phyloP scores from a whole-genome alignment of 2,888 invertebrate species.

The Sussaba pulchella region DNA sequence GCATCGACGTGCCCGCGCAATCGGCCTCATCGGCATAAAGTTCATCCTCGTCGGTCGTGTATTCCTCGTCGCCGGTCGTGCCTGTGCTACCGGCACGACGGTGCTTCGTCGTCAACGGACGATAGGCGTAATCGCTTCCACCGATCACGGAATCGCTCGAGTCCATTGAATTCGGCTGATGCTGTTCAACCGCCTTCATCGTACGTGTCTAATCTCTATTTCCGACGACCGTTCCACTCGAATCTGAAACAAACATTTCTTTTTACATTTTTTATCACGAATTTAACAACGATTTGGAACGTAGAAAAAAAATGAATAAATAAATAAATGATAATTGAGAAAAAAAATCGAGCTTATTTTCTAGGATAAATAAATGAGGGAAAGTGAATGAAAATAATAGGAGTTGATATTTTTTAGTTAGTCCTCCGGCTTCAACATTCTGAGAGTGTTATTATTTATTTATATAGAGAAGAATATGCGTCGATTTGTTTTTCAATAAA shows the following conservation, averaged over 20 bases:
- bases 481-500: too few relatives aligned
- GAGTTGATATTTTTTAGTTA: too few relatives aligned
- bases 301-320: neutral
- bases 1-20: slow-evolving; percentile 75
- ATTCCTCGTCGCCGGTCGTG: slow-evolving; percentile 86
- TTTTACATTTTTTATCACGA: neutral
- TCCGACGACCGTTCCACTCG: neutral
- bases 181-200: slow-evolving; percentile 77
- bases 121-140: slow-evolving; percentile 80
- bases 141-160: slow-evolving; percentile 78
- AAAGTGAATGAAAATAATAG: too few relatives aligned
- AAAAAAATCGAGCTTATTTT: too few relatives aligned
- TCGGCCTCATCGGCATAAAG: slow-evolving; percentile 84
- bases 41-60: slow-evolving; percentile 86
- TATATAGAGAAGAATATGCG: too few relatives aligned
- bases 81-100: slow-evolving; percentile 84
- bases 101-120: slow-evolving; percentile 81
- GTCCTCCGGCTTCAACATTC: too few relatives aligned
- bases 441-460: too few relatives aligned
- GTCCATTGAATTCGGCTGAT: slow-evolving; percentile 78
- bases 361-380: too few relatives aligned
- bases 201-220: neutral
- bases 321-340: neutral
- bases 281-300: neutral
- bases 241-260: slow-evolving; percentile 16